Evolutionary conservation across 2,888 invertebrate genomes (phyloP).

Genomic region (Callimorpha dominula): DNA sequence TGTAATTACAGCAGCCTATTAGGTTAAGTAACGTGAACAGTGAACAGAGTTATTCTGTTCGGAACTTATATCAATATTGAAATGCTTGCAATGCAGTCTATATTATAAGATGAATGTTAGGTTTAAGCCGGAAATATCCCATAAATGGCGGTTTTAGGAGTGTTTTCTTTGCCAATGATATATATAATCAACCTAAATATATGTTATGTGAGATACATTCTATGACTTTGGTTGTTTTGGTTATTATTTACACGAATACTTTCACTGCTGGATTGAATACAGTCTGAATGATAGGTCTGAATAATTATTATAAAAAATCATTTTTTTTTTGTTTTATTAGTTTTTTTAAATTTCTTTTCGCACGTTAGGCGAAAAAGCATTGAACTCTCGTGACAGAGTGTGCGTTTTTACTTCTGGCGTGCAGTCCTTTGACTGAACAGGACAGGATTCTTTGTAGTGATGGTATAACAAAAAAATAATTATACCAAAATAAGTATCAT

Average conservation of each 20-base stretch:
- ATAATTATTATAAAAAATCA: background rate
- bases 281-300: background rate
- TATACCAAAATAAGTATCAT: background rate
- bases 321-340: background rate
- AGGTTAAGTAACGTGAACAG: background rate
- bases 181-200: too few relatives aligned
- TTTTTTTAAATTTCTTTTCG: background rate
- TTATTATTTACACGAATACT: background rate
- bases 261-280: background rate
- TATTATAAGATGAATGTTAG: background rate
- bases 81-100: background rate
- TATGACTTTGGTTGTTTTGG: background rate
- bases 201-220: too few relatives aligned
- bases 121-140: background rate
- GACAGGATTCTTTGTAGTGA: too few relatives aligned
- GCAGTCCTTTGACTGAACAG: too few relatives aligned
- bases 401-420: too few relatives aligned
- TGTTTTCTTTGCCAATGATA: too few relatives aligned
- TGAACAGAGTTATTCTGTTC: background rate
- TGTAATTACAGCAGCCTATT: slow-evolving; percentile 18
- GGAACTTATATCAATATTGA: background rate
- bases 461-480: too few relatives aligned
- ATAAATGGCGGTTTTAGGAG: too few relatives aligned
- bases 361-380: too few relatives aligned
- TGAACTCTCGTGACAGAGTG: too few relatives aligned